Evolutionary conservation across 2,797 vertebrate species (phyloP), one percentile per base, ranked within the genome.

Genomic region (Nyctibius grandis): DNA sequence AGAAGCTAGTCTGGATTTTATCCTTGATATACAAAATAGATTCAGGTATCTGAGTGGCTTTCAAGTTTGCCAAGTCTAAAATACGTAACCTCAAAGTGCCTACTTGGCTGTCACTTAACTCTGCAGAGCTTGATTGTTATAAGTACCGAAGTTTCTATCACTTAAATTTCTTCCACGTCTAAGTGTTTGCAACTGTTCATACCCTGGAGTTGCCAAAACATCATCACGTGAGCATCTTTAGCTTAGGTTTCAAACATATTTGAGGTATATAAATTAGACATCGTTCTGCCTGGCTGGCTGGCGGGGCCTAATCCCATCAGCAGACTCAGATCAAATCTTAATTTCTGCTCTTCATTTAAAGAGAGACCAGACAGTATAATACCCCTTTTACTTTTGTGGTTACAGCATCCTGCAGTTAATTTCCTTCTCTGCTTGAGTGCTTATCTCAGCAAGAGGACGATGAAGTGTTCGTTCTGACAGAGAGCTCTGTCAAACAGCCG

Each of bases 281-380:
- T 82, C 0, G 0, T 93, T 88, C 86, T 85, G 92, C 28, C 18
- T 91, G 80, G 6, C 77, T 95, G 94, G 47, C 59, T 93, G 89
- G 67, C 63, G 85, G 44, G 20, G 11, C 8, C 45, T 94, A 79
- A 87, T 92, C 51, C 82, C 92, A 68, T 72, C 94, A 90, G 26
- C 33, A 88, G 61, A 75, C 40, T 85, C 53, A 76, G 56, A 93
- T 91, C 70, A 92, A 86, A 94, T 95, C 73, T 90, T 80, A 74
- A 93, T 93, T 95, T 96, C 73, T 95, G 60, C 26, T 84, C 73
- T 72, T 93, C 76, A 25, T 91, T 93, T 79, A 75, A 76, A 95
- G 54, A 60, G 77, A 84, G 84, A 81, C n/a, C 47, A 93, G 74
- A 91, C 17, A 1, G 70, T 36, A 50, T 88, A 89, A 89, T 82